Base-by-base conservation (phyloP, 2,888 invertebrate species). In the Idaea biselata region DNA sequence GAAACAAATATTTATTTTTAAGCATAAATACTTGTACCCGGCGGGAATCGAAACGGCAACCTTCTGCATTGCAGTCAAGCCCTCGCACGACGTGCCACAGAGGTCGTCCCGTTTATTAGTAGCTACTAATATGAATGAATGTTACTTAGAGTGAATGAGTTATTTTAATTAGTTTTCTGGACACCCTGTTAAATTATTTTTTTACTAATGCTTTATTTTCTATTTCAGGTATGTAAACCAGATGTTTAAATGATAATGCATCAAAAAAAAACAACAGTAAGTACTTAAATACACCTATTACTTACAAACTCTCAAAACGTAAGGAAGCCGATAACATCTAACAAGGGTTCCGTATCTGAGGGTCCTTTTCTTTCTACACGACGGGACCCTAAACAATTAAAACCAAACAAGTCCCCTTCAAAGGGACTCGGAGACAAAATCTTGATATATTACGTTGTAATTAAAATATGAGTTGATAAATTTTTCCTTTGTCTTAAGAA, bases 391-490 rank as follows among this genome's bases (percentile, higher is more conserved):
- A 44, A 44, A 44, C 11, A 44, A 44, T 44, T 44, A 11, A 44
- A 44, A 44, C 44, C 11, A 8, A 44, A 44, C 44, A 44, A 44
- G 44, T 8, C 44, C 0, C 44, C 8, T 44, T 44, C 14, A 44
- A 7, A 44, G 44, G 44, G 11, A 44, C 14, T 44, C 3, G 14
- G 14, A 44, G 0, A 44, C 60, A 59, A 59, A 66, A 60, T 66
- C 62, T 56, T 54, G 53, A 63, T 59, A 60, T 66, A 68, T 59
- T 61, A 66, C 62, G 67, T 71, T 62, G 64, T 74, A 76, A 80
- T 80, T 78, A 80, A 75, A 56, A 77, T 74, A 74, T 74, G 65
- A 69, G 71, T 70, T 66, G 74, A 77, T 79, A 76, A 77, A 76
- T 33, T 25, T 25, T 25, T 25, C 25, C 25, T 25, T 25, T 25